Evolutionary conservation across 1,140 invertebrate species (phyloP).

Genomic region (Trichomalopsis sarcophagae): DNA sequence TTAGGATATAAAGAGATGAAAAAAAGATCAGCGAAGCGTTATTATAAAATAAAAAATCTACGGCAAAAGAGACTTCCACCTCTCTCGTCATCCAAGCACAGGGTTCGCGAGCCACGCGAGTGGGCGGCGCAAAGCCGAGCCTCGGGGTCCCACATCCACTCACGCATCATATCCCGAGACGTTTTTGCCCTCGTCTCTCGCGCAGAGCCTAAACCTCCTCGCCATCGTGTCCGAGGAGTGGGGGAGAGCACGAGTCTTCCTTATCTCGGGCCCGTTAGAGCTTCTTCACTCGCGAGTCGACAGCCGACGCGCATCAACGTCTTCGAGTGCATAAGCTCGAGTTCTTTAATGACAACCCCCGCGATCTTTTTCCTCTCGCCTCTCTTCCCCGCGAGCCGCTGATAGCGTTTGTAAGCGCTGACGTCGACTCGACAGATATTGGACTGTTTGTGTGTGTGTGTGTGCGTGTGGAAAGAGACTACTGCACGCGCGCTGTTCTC

Average conservation of each 20-base stretch:
- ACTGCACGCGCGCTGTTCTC: neutral
- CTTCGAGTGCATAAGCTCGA: conserved; percentile 13
- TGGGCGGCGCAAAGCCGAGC: conserved; percentile 66
- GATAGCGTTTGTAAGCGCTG: neutral
- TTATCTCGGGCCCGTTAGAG: conserved; percentile 12
- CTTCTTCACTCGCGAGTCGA: conserved; percentile 20
- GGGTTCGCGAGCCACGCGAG: conserved; percentile 66
- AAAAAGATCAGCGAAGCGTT: no score
- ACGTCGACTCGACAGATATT: neutral
- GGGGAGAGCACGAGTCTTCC: conserved; percentile 3
- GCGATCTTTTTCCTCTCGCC: conserved; percentile 11
- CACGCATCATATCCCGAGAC: neutral
- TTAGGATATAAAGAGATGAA: no score
- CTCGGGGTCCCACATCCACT: neutral
- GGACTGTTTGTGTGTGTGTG: no score
- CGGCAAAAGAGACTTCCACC: no score
- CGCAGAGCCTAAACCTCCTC: conserved; percentile 12
- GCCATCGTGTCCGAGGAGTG: conserved; percentile 45
- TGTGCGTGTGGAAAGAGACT: neutral
- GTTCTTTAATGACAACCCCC: conserved; percentile 31
- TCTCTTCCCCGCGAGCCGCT: neutral
- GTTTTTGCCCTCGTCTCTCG: conserved; percentile 40
- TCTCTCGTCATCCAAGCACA: neutral
- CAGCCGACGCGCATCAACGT: conserved; percentile 11
- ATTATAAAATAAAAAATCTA: no score